phyloP scores from a whole-genome alignment of 2,797 vertebrate genomes.

The Buceros bicornis region DNA sequence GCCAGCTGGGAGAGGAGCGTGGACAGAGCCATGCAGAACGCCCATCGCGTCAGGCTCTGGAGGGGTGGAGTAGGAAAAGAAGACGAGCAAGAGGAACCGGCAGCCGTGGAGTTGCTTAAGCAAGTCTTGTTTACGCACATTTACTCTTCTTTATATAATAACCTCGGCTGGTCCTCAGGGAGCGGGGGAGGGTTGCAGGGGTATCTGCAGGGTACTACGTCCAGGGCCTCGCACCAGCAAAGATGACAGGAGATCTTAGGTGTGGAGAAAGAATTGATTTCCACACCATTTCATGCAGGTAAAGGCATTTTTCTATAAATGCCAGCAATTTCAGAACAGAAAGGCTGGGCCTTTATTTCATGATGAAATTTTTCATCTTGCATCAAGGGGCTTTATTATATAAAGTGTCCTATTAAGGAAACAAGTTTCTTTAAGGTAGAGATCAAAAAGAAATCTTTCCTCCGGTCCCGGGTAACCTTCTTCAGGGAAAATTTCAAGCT shows the following conservation, averaged over 20 bases:
- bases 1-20: rapidly evolving
- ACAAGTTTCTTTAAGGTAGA: neutral
- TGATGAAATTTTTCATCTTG: neutral
- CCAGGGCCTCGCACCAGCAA: neutral
- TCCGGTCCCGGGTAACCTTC: slow-evolving; percentile 4
- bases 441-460: slow-evolving; percentile 29
- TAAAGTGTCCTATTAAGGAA: neutral
- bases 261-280: neutral
- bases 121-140: slow-evolving; percentile 36
- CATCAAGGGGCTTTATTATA: neutral
- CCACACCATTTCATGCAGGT: neutral
- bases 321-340: neutral
- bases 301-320: neutral
- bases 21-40: neutral
- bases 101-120: slow-evolving; percentile 43
- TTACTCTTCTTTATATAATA: slow-evolving; percentile 48
- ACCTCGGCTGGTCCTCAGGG: neutral
- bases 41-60: neutral
- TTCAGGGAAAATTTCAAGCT: slow-evolving; percentile 8
- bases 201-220: neutral
- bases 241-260: neutral
- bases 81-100: neutral
- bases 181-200: neutral
- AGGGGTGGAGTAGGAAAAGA: slow-evolving; percentile 4
- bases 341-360: neutral